Percentiles rank a stretch among this genome's conserved stretches.
phyloP scores from a whole-genome alignment of 1,140 invertebrate genomes.

The Trachelipus rathkii region DNA sequence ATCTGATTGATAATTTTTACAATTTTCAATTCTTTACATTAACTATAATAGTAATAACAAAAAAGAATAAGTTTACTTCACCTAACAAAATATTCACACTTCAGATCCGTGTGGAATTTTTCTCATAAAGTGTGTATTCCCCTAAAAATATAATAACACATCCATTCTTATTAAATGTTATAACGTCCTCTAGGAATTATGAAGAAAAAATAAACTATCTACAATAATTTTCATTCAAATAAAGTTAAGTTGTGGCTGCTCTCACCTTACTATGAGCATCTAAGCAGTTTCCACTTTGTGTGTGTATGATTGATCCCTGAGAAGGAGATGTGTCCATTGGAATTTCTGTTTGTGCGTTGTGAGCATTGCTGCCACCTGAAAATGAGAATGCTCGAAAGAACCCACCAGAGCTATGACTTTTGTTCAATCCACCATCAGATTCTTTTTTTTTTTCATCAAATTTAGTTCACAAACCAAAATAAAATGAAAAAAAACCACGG shows the following conservation, averaged over 20 bases:
- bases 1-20: no score
- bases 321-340: conserved; percentile 74
- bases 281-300: conserved; percentile 61
- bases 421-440: not conserved
- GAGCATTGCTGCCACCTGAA: conserved; percentile 40
- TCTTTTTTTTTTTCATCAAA: not conserved
- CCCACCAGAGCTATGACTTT: conserved; percentile 26
- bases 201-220: not conserved
- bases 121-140: conserved; percentile 89
- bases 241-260: not conserved
- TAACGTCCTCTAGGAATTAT: not conserved
- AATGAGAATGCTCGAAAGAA: conserved; percentile 45
- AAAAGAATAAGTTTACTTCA: conserved; percentile 96
- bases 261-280: conserved; percentile 24
- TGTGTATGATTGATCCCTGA: conserved; percentile 69
- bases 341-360: conserved; percentile 29
- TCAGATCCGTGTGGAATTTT: conserved; percentile 96
- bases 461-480: conserved; percentile 20
- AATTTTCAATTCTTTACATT: no score
- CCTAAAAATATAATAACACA: conserved; percentile 53
- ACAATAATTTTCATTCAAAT: not conserved
- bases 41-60: no score
- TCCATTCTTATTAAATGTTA: not conserved
- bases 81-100: conserved; percentile 94
- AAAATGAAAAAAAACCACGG: conserved; percentile 22